phyloP scores from a whole-genome alignment of 2,888 invertebrate genomes.

The Eupsilia transversa region DNA sequence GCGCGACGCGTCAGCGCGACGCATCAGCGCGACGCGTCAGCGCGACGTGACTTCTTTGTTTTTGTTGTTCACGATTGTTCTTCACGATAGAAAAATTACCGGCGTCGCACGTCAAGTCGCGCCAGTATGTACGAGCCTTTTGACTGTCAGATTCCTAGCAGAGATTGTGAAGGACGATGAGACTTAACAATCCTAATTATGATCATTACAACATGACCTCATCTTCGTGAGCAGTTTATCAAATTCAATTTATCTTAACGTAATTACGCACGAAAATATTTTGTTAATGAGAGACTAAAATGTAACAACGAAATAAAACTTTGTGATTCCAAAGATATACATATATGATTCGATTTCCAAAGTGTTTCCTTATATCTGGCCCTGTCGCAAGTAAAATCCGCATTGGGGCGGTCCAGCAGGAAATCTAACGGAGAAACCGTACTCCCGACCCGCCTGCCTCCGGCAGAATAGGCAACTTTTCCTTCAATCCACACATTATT shows the following conservation, averaged over 20 bases:
- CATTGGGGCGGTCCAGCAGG: slow-evolving; percentile 25
- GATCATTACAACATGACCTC: slow-evolving; percentile 55
- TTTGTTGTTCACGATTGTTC: too few relatives aligned
- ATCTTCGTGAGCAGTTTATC: slow-evolving; percentile 61
- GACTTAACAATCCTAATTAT: slow-evolving; percentile 54
- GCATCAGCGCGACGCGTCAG: too few relatives aligned
- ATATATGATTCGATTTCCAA: slow-evolving; percentile 28
- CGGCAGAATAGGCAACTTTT: slow-evolving; percentile 43
- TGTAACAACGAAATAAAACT: not conserved
- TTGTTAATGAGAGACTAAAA: slow-evolving; percentile 23
- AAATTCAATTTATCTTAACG: slow-evolving; percentile 59
- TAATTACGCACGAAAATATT: slow-evolving; percentile 51
- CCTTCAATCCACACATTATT: slow-evolving; percentile 50
- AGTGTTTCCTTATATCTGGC: slow-evolving; percentile 26
- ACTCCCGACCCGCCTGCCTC: slow-evolving; percentile 19
- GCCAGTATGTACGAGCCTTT: too few relatives aligned
- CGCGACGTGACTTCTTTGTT: too few relatives aligned
- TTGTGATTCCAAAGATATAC: not conserved
- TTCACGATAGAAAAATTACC: too few relatives aligned
- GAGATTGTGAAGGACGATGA: slow-evolving; percentile 52
- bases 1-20: too few relatives aligned
- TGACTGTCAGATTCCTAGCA: slow-evolving; percentile 18
- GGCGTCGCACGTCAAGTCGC: too few relatives aligned
- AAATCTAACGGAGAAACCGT: slow-evolving; percentile 30
- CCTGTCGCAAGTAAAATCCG: slow-evolving; percentile 19